Evolutionary conservation across 1,140 invertebrate genomes (phyloP).

Genomic region (Caligus rogercresseyi): DNA sequence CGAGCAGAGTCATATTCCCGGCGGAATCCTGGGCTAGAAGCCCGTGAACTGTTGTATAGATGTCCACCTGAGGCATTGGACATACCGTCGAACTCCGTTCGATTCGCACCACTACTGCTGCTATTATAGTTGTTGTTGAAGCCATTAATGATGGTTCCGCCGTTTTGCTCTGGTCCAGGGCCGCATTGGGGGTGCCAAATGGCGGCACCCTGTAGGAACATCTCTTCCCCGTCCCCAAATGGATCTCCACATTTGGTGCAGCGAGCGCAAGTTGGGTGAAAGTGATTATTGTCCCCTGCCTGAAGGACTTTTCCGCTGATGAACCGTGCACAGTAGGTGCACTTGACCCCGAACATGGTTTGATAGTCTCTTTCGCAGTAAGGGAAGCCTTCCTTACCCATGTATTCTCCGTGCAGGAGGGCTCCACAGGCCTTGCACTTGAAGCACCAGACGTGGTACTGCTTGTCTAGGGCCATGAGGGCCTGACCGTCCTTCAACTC

Average conservation of each 20-base stretch:
- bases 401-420: slow-evolving; percentile 86
- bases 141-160: slow-evolving; percentile 31
- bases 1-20: background rate
- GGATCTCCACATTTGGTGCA: slow-evolving; percentile 90
- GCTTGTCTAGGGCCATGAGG: slow-evolving; percentile 71
- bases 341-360: slow-evolving; percentile 80
- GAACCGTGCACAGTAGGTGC: slow-evolving; percentile 80
- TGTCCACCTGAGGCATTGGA: background rate
- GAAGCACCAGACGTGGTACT: slow-evolving; percentile 73
- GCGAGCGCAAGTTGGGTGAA: slow-evolving; percentile 87
- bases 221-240: slow-evolving; percentile 91
- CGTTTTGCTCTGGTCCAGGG: slow-evolving; percentile 59
- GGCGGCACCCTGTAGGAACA: slow-evolving; percentile 82
- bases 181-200: slow-evolving; percentile 93
- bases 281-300: slow-evolving; percentile 90
- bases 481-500: slow-evolving; percentile 82
- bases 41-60: background rate
- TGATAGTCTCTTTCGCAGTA: slow-evolving; percentile 94
- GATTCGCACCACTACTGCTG: background rate
- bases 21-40: background rate
- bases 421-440: slow-evolving; percentile 69
- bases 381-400: slow-evolving; percentile 79
- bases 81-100: background rate
- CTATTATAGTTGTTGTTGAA: background rate
- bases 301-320: slow-evolving; percentile 89